Percentiles rank a stretch among this genome's conserved stretches.
phyloP scores from a whole-genome alignment of 2,888 invertebrate species.

The Drosophila greeni region DNA sequence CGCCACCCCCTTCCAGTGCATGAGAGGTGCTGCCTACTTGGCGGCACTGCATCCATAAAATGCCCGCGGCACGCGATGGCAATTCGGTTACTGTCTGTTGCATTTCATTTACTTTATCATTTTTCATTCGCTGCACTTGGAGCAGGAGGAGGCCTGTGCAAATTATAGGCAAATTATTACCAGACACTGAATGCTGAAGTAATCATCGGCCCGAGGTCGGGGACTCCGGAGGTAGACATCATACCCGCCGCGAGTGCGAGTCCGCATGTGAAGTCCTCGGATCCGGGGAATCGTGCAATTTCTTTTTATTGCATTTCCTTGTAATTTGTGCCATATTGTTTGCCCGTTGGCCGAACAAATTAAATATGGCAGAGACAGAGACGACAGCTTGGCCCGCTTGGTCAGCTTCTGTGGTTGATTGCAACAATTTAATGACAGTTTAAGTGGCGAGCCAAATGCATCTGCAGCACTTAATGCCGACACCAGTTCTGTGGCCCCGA shows the following conservation, averaged over 20 bases:
- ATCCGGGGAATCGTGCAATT: conserved; percentile 38
- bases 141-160: conserved; percentile 26
- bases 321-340: conserved; percentile 70
- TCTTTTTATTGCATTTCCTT: conserved; percentile 66
- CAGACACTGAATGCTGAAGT: conserved; percentile 57
- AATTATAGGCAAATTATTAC: conserved; percentile 71
- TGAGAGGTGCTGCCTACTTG: background rate
- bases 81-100: conserved; percentile 55
- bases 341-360: conserved; percentile 57
- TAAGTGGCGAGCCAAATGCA: conserved; percentile 58
- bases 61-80: conserved; percentile 50
- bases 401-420: conserved; percentile 41
- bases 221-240: conserved; percentile 8
- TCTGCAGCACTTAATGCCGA: conserved; percentile 43
- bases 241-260: conserved; percentile 3
- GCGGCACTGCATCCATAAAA: conserved; percentile 10
- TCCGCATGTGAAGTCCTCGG: conserved; percentile 30
- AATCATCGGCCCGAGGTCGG: conserved; percentile 49
- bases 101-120: conserved; percentile 64
- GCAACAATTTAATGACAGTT: conserved; percentile 63
- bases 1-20: too few species aligned
- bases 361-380: conserved; percentile 52
- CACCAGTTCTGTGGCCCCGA: conserved; percentile 13
- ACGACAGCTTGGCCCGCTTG: conserved; percentile 4
- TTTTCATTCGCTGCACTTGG: conserved; percentile 45